Evolutionary conservation across 2,888 invertebrate genomes (phyloP).

Genomic region (Campoplex capitator): DNA sequence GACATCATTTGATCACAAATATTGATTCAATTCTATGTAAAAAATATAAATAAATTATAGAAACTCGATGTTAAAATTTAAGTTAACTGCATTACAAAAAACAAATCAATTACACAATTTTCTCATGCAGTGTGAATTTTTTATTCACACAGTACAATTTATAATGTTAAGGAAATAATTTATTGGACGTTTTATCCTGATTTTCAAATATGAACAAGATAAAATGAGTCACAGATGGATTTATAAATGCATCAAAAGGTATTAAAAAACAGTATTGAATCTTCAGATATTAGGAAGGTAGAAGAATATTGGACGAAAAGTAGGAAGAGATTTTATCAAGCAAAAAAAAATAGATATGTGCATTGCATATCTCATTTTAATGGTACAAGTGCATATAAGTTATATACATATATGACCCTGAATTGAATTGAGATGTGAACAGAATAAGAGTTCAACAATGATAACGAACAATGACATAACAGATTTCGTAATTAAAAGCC

Average conservation of each 20-base stretch:
- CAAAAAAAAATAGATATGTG: neutral
- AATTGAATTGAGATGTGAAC: conserved; percentile 14
- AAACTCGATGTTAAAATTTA: too few species aligned
- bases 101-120: neutral
- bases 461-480: conserved; percentile 19
- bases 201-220: neutral
- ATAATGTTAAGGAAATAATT: too few species aligned
- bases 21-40: too few species aligned
- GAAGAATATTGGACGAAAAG: neutral
- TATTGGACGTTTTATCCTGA: neutral
- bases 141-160: too few species aligned
- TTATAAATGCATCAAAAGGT: neutral
- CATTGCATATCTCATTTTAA: neutral
- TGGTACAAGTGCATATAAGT: neutral
- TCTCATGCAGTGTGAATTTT: neutral
- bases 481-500: neutral
- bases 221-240: neutral
- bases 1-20: too few species aligned
- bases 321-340: neutral
- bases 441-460: neutral
- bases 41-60: too few species aligned
- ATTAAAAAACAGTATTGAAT: neutral
- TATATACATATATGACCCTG: conserved; percentile 45
- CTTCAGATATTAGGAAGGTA: neutral
- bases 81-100: neutral